Evolutionary conservation across 2,113 vertebrate species (phyloP), one percentile per base, ranked within the genome.

Genomic region (Hypanus sabinus): DNA sequence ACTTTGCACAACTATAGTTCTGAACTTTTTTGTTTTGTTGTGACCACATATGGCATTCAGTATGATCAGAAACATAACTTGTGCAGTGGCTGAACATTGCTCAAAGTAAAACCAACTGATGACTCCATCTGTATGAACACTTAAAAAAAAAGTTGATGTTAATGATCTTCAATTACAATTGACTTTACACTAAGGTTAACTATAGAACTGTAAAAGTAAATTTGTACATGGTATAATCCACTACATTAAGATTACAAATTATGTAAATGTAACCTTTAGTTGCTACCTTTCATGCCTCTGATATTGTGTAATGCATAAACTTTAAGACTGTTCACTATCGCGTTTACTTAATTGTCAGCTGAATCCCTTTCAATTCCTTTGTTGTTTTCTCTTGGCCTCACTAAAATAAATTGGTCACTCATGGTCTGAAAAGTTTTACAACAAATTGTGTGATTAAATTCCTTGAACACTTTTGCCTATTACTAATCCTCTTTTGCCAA

Each of bases 401-500:
- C 94, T 96, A 94, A 96, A 97, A 96, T 94, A 94, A 95, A 95
- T 94, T 94, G 94, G 95, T 95, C 95, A 95, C 95, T 97, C 6
- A 0, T 95, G 94, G 94, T 95, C 94, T 95, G 94, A 93, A 95
- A 96, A 95, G 95, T 97, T 97, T 97, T 95, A 95, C 95, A 96
- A 96, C 95, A 96, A 97, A 96, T 95, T 96, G 94, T 95, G 94
- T 95, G 94, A 96, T 95, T 97, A 96, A 96, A 97, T 96, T 97
- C 95, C 95, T 97, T 95, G 95, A 96, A 96, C 94, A 96, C 85
- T 94, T 95, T 95, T 96, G 95, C 94, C 94, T 93, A 94, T 96
- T 96, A 94, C 94, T 96, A 97, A 97, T 97, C 96, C 94, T 94
- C 95, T 96, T 96, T 95, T 95, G 95, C 95, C 95, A 97, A 95